Base-by-base conservation (phyloP, 2,113 vertebrate genomes). In the Tragelaphus strepsiceros region DNA sequence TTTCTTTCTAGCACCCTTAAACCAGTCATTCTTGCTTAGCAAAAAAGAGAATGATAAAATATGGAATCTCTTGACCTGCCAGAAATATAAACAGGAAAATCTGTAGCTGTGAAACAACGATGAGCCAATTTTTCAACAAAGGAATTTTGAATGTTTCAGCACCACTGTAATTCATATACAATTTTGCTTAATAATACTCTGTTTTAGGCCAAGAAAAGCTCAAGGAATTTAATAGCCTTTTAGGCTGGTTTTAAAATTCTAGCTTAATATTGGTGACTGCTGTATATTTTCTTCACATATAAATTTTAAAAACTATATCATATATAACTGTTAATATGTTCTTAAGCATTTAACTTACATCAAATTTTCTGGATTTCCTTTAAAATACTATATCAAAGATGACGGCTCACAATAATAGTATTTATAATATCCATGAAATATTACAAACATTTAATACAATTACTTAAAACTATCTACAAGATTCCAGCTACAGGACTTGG, bases 1-100 rank as follows among this genome's bases (percentile, higher is more conserved):
- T 98, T 98, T 99, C 98, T 98, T 99, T 97, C 94, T 98, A 99
- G 98, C 98, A 99, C 98, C 94, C 98, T 98, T 99, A 99, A 99
- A 99, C 99, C 99, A 99, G 98, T 98, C 96, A 98, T 98, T 97
- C 96, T 98, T 98, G 98, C 98, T 98, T 99, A 98, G 98, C 16
- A 93, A 87, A 82, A 77, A 16, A 11, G 10, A 10, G 43, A 28
- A 7, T 54, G 56, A 35, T 77, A 64, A 77, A 58, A 74, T 98
- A 99, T 98, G 98, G 98, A 98, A 97, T 43, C 98, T 98, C 98
- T 99, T 98, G 98, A 98, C 98, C 99, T 98, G 97, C 98, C 96
- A 98, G 98, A 98, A 97, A 97, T 83, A 98, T 99, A 99, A 99
- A 99, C 98, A 99, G 99, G 97, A 98, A 99, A 99, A 98, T 86